Evolutionary conservation across 2,888 invertebrate species (phyloP).

Genomic region (Pterobdella sp.): DNA sequence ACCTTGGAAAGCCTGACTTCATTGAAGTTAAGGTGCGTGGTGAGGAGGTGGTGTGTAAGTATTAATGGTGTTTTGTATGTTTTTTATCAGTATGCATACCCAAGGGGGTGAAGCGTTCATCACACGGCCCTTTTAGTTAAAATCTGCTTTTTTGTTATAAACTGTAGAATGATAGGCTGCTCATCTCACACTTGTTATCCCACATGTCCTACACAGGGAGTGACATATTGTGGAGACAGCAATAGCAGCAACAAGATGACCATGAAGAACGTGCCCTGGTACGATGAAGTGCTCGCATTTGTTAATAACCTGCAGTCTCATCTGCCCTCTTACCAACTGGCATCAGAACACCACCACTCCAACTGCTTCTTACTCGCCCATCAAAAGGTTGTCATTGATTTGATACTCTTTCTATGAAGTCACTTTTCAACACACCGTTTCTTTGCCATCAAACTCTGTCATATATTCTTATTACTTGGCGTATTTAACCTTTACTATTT

Average conservation of each 20-base stretch:
- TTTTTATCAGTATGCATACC: neutral
- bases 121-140: neutral
- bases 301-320: constrained; percentile 51
- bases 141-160: neutral
- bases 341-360: constrained; percentile 59
- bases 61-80: neutral
- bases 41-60: neutral
- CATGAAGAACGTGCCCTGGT: constrained; percentile 60
- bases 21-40: constrained; percentile 57
- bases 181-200: too few species aligned
- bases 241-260: constrained; percentile 53
- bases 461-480: too few species aligned
- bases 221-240: constrained; percentile 57
- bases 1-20: constrained; percentile 57
- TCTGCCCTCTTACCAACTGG: constrained; percentile 55
- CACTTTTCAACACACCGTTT: neutral
- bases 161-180: too few species aligned
- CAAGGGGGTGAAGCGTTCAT: too few species aligned
- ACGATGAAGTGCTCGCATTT: constrained; percentile 56
- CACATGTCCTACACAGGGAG: constrained; percentile 50
- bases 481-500: constrained; percentile 2
- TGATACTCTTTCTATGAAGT: neutral
- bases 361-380: constrained; percentile 58
- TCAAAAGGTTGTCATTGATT: constrained; percentile 51
- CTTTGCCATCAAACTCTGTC: neutral